Evolutionary conservation across 1,140 invertebrate species (phyloP), one percentile per base, ranked within the genome.

Genomic region (Penaeus vannamei): DNA sequence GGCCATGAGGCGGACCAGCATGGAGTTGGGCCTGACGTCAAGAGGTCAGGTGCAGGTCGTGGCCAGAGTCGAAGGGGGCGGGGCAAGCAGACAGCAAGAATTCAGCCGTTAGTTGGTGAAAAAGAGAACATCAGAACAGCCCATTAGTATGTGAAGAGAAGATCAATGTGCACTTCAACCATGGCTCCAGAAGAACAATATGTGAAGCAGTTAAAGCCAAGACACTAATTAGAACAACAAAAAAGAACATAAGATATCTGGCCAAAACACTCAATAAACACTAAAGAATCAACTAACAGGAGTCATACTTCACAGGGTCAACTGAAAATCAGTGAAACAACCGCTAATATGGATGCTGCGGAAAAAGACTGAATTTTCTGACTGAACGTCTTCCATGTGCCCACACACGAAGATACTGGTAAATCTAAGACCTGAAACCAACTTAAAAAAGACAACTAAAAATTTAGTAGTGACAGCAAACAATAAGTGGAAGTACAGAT

Each of bases 1-100:
- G 76, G 72, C 87, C 87, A 89, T 89, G 82, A 89, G 87, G 87
- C 87, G 87, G 72, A 84, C 87, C 87, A 89, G 82, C 87, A 89
- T 84, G 72, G 87, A 89, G 87, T 89, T 89, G 64, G 87, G 87
- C 87, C 87, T 89, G 87, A 80, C 87, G 81, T 84, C 59, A 84
- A 80, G 72, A 53, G 76, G 86, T 62, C 81, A 88, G 59, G 53
- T 77, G 66, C 22, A 53, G 60, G 81, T 60, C 22, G 59, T 82
- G 32, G 61, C 81, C 87, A 83, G 82, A 84, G 87, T 60, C 80
- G 86, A 59, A 69, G 86, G 64, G 86, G 79, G 53, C 64, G 79
- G 86, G 64, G 86, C 86, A 87, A 77, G 77, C 80, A 84, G 53
- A 89, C 87, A 89, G 69, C 87, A 89, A 89, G 53, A 77, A 89